Evolutionary conservation across 2,888 invertebrate genomes (phyloP), one percentile per base, ranked within the genome.

Genomic region (Tenthredo notha): DNA sequence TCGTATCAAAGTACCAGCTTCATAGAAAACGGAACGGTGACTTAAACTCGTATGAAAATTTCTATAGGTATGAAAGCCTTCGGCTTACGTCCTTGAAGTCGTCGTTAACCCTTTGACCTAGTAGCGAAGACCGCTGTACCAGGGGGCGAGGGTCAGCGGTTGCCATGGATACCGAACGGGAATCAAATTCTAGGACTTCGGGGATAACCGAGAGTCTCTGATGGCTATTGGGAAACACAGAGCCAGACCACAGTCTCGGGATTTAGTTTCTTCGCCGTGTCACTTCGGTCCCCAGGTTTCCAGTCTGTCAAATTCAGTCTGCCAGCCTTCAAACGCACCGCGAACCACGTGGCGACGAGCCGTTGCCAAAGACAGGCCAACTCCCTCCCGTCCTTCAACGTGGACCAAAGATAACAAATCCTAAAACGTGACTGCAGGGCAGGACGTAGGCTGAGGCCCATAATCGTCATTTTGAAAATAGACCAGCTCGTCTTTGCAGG

Each of bases 401-500:
- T 37, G 83, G 47, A 47, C 83, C 67, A 70, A 87, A 87, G 90
- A 89, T 90, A 90, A 89, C 88, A 87, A 88, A 90, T 89, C 90
- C 89, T 89, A 89, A 90, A 90, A 90, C 90, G 90, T 89, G 88
- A 85, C 86, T 74, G 84, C 67, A 3, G 67, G 80, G 10, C 40
- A 43, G 40, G 40, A 43, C 40, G 40, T 43, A 10, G 77, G 50
- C 65, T 47, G 18, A 50, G 43, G 43, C n/a, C 61, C 75, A 65
- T 84, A 84, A 84, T 84, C 72, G 72, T 58, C 84, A 72, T 74
- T 58, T 40, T 74, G 25, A 82, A 77, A 21, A 77, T 43, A 78
- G 29, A 77, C 75, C 61, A 40, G 29, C 47, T 37, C 77, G 47
- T 25, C 84, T 9, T 40, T 29, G 54, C 37, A 77, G 29, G 80